Evolutionary conservation across 2,888 invertebrate genomes (phyloP).

Genomic region (Oscheius sp.): DNA sequence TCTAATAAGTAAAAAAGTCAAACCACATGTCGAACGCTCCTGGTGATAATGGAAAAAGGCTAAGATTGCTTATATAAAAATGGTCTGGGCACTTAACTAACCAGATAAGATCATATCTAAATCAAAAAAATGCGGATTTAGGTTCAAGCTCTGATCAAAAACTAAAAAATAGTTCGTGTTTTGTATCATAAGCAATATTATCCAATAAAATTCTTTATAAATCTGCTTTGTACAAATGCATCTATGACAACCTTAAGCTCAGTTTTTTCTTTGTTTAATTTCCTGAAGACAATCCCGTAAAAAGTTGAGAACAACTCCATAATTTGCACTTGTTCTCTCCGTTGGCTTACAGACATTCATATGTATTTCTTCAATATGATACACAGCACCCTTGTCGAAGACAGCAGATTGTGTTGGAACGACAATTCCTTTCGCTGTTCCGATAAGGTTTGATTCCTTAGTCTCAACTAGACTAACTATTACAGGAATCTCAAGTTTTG

Average conservation of each 20-base stretch:
- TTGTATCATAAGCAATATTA: too few relatives aligned
- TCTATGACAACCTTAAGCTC: conserved; percentile 5
- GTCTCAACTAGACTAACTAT: conserved; percentile 62
- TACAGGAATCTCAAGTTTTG: conserved; percentile 52
- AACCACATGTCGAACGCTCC: conserved; percentile 16
- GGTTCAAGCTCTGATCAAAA: too few relatives aligned
- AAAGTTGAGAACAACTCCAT: conserved; percentile 62
- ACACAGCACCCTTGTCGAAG: conserved; percentile 59
- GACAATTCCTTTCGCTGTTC: conserved; percentile 49
- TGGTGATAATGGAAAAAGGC: neutral
- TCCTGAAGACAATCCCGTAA: conserved; percentile 48
- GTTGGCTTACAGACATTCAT: conserved; percentile 64
- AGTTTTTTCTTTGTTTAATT: conserved; percentile 6
- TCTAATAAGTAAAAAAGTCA: neutral
- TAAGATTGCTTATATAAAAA: neutral
- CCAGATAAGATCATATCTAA: neutral
- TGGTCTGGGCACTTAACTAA: neutral
- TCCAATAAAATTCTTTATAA: neutral
- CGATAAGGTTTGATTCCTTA: conserved; percentile 53
- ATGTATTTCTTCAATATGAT: conserved; percentile 60
- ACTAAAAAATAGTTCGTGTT: too few relatives aligned
- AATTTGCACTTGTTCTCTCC: conserved; percentile 52
- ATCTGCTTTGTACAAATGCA: neutral
- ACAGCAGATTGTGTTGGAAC: conserved; percentile 62
- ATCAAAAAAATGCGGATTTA: neutral